A percentile compares a stretch with the other conserved stretches of the same genome.
Conservation (phyloP, 2,113 vertebrate species). For the Saimiri boliviensis region DNA sequence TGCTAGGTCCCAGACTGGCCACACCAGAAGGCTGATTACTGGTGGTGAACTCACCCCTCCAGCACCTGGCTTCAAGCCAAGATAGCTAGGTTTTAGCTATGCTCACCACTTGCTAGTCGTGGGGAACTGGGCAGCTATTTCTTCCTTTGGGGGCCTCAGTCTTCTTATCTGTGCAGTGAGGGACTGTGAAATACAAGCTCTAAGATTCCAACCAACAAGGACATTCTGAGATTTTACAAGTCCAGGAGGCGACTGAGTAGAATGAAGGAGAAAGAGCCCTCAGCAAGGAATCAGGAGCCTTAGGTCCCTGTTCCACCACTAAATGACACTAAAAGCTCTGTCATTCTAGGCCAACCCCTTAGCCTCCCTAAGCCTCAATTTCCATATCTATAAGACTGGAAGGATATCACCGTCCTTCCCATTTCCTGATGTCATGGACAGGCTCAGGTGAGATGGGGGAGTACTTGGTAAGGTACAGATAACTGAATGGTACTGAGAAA, state of each 20-base stretch:
- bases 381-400: neutral
- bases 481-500: rapidly evolving
- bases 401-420: neutral
- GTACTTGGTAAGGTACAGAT: neutral
- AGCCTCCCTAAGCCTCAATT: neutral
- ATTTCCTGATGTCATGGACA: neutral
- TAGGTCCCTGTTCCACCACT: neutral
- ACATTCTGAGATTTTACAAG: neutral
- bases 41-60: too few relatives aligned
- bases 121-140: neutral
- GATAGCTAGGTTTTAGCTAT: too few relatives aligned
- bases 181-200: neutral
- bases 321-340: neutral
- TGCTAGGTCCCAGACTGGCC: neutral
- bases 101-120: neutral
- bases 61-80: neutral
- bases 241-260: neutral
- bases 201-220: neutral
- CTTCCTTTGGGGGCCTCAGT: neutral
- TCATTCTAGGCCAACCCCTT: neutral
- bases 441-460: neutral
- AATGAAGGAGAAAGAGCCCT: neutral
- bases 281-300: neutral
- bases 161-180: neutral
- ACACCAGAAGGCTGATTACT: neutral